phyloP scores from a whole-genome alignment of 2,113 vertebrate genomes.

The Zosterops japonicus region DNA sequence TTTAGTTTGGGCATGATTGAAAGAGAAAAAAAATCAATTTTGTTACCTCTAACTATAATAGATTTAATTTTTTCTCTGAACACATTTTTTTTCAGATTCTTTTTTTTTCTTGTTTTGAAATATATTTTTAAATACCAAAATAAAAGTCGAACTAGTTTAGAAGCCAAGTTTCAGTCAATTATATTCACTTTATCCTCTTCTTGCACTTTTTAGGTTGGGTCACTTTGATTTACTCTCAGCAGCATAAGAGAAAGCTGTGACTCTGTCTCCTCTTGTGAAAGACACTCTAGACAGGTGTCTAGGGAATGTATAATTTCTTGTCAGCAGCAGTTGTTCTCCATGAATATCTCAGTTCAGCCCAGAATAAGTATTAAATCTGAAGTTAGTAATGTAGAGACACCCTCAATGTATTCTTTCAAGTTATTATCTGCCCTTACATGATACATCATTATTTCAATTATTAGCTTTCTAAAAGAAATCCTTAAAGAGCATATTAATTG shows the following conservation, averaged over 20 bases:
- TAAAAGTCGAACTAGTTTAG: neutral
- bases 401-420: neutral
- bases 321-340: neutral
- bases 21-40: neutral
- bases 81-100: neutral
- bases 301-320: neutral
- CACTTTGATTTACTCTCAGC: neutral
- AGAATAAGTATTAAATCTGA: conserved; percentile 4
- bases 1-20: neutral
- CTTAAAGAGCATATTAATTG: conserved; percentile 29
- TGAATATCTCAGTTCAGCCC: neutral
- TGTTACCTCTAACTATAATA: neutral
- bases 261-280: neutral
- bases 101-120: neutral
- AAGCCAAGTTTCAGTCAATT: neutral
- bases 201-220: neutral
- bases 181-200: neutral
- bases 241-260: neutral
- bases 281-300: neutral
- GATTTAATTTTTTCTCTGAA: neutral
- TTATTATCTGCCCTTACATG: neutral
- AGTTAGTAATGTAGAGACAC: neutral
- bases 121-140: neutral
- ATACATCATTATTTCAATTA: neutral
- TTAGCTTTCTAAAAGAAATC: conserved; percentile 20